phyloP scores from a whole-genome alignment of 1,140 invertebrate species.

The Ylistrum balloti region DNA sequence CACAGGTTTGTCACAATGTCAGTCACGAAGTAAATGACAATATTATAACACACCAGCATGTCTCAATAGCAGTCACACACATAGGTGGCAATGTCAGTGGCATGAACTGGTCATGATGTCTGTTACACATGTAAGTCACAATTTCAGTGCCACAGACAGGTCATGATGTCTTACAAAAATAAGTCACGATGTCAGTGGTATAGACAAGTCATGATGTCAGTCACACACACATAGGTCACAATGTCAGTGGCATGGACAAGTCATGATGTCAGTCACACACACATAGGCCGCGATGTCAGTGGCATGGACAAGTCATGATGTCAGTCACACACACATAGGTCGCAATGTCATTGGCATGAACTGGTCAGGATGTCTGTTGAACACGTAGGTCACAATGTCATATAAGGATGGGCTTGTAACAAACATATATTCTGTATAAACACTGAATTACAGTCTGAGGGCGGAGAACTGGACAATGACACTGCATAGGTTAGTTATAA shows the following conservation, averaged over 20 bases:
- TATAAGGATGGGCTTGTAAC: too few relatives aligned
- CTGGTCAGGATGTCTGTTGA: background rate
- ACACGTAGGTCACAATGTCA: background rate
- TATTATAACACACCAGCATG: too few relatives aligned
- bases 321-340: background rate
- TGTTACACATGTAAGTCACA: background rate
- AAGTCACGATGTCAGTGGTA: background rate
- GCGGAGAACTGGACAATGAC: too few relatives aligned
- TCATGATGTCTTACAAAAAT: background rate
- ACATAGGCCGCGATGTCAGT: background rate
- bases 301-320: background rate
- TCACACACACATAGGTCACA: background rate
- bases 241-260: background rate
- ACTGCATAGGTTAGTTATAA: too few relatives aligned
- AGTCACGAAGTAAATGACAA: too few relatives aligned
- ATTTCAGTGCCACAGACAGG: background rate
- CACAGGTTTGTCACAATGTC: background rate
- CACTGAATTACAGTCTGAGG: too few relatives aligned
- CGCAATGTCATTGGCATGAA: background rate
- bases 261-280: background rate
- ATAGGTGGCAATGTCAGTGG: background rate
- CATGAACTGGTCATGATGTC: background rate
- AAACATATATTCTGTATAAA: too few relatives aligned
- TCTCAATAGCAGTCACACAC: background rate
- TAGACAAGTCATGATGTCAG: background rate